Percentiles rank a stretch among this genome's conserved stretches.
Evolutionary conservation across 2,888 invertebrate species (phyloP).

Genomic region (Ethmia dodecea): DNA sequence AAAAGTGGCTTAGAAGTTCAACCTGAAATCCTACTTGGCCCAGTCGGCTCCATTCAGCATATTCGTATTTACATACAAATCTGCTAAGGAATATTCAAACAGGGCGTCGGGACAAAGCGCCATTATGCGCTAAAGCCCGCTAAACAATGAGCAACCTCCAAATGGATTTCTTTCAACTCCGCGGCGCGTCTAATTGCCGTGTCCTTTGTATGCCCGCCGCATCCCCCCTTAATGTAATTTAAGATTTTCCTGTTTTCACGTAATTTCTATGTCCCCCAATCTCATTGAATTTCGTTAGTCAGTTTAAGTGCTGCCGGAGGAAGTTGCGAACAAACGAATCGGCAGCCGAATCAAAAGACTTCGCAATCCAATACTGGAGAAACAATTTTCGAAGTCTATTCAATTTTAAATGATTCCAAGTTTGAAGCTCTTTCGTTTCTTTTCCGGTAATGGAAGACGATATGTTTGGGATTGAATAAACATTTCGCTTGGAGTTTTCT

Average conservation of each 20-base stretch:
- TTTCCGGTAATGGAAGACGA: too few species aligned
- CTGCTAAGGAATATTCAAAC: too few species aligned
- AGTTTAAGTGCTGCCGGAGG: slow-evolving; percentile 2
- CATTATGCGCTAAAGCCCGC: slow-evolving; percentile 31
- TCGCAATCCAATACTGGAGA: not conserved
- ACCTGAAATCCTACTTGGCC: too few species aligned
- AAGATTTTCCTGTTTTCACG: slow-evolving; percentile 18
- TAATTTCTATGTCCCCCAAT: slow-evolving; percentile 6
- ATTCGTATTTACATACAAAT: too few species aligned
- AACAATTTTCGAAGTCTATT: not conserved
- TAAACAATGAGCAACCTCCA: slow-evolving; percentile 35
- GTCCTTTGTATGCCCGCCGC: slow-evolving; percentile 26
- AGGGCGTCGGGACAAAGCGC: slow-evolving; percentile 26
- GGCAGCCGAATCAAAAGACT: slow-evolving; percentile 1
- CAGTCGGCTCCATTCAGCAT: too few species aligned
- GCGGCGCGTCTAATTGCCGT: slow-evolving; percentile 38
- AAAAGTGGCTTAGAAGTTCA: too few species aligned
- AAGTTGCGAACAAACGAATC: slow-evolving; percentile 1
- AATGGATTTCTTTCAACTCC: slow-evolving; percentile 46
- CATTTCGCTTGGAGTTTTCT: not conserved
- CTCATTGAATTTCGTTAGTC: slow-evolving; percentile 8
- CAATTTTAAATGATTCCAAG: not conserved
- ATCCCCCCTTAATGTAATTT: slow-evolving; percentile 24
- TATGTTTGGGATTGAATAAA: too few species aligned
- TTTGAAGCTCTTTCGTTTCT: too few species aligned